These are phyloP conservation scores for Pteronura brasiliensis DNA, from an alignment of 2,113 vertebrate genomes.

Conservation along the genomic window DNA sequence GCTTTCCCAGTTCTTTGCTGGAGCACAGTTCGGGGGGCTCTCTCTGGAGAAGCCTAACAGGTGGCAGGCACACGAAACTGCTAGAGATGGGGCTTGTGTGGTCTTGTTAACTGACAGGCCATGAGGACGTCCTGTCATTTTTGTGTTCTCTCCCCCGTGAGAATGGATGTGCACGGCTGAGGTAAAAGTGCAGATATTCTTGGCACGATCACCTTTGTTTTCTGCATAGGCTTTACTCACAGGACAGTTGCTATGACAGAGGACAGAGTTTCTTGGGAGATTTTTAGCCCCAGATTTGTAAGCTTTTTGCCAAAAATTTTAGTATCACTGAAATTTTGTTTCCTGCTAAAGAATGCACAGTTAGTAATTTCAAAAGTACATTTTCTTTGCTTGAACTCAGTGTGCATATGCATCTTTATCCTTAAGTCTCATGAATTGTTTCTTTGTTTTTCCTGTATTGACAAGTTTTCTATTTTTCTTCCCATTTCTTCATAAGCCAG, in stretches of 20 bases:
- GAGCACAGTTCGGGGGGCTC: neutral
- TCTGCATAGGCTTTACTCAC: neutral
- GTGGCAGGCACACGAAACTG: slow-evolving; percentile 21
- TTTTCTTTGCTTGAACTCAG: neutral
- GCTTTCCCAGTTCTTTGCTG: neutral
- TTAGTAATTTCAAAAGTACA: neutral
- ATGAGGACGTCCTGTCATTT: neutral
- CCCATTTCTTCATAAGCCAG: neutral
- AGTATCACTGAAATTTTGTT: neutral
- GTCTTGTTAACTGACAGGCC: slow-evolving; percentile 1
- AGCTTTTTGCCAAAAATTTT: neutral
- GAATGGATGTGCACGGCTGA: slow-evolving; percentile 13
- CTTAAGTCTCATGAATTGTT: neutral
- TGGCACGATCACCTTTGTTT: neutral
- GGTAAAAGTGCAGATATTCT: neutral
- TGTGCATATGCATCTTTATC: neutral
- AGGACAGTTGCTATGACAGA: neutral
- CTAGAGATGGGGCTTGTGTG: neutral
- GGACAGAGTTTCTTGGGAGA: neutral
- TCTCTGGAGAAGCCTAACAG: slow-evolving; percentile 26
- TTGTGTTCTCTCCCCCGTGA: neutral
- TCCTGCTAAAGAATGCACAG: neutral
- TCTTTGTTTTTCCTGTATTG: neutral
- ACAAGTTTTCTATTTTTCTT: neutral
- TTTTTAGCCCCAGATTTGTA: neutral